Evolutionary conservation across 2,113 vertebrate species (phyloP).

Genomic region (Cynocephalus volans): DNA sequence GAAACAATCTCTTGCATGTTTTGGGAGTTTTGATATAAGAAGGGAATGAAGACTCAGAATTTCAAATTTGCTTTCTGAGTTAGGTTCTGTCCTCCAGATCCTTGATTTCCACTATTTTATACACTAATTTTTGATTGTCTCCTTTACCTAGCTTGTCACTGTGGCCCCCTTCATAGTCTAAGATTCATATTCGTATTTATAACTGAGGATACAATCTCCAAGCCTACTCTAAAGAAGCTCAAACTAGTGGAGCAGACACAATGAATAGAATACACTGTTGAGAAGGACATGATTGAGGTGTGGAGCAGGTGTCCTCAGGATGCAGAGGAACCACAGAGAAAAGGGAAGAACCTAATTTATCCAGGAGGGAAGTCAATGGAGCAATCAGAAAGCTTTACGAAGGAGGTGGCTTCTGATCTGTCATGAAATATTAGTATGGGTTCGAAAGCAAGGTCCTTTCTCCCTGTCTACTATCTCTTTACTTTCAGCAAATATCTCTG

Average conservation of each 20-base stretch:
- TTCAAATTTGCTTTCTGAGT: neutral
- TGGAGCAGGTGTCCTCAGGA: accelerated
- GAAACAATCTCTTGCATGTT: neutral
- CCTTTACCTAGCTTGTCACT: neutral
- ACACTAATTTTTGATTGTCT: neutral
- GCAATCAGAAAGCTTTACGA: neutral
- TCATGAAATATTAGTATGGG: neutral
- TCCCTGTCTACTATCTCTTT: neutral
- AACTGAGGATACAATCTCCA: neutral
- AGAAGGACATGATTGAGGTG: neutral
- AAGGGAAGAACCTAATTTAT: neutral
- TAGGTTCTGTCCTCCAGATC: neutral
- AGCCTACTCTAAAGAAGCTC: neutral
- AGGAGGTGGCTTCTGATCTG: neutral
- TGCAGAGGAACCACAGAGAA: neutral
- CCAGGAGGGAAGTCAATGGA: neutral
- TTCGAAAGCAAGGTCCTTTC: too few species aligned
- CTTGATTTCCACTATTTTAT: neutral
- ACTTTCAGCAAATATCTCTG: neutral
- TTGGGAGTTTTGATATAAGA: constrained; percentile 18
- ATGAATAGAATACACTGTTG: too few species aligned
- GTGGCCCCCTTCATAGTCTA: neutral
- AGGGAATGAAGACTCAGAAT: neutral
- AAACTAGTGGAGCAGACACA: neutral
- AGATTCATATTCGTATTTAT: neutral